phyloP scores from a whole-genome alignment of 1,140 invertebrate species.

The Spodoptera litura region DNA sequence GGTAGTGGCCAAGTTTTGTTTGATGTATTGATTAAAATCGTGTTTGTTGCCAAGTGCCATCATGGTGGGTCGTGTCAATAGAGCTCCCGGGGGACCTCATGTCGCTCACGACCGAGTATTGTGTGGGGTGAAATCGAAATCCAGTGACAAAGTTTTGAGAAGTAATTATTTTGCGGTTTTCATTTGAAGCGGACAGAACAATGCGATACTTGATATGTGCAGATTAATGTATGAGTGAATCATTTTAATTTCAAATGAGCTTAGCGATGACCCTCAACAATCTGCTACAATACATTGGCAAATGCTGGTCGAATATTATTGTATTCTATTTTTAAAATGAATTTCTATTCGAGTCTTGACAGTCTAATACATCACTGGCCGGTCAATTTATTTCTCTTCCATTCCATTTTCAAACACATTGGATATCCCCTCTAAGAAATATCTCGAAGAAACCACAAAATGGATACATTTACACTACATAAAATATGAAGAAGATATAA shows the following conservation, averaged over 20 bases:
- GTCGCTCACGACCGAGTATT: constrained; percentile 28
- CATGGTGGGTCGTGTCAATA: constrained; percentile 68
- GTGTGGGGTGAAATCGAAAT: constrained; percentile 38
- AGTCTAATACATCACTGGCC: no score
- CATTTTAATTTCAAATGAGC: neutral
- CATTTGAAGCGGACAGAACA: constrained; percentile 21
- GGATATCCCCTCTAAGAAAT: neutral
- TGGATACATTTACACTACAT: constrained; percentile 5
- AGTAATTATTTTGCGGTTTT: constrained; percentile 39
- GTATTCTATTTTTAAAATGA: no score
- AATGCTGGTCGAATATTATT: no score
- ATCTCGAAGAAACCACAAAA: constrained; percentile 7
- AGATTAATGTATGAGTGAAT: neutral
- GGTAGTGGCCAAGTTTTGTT: constrained; percentile 80
- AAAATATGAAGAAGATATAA: constrained; percentile 12
- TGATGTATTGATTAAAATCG: constrained; percentile 85
- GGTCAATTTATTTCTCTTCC: no score
- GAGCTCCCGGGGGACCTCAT: constrained; percentile 64
- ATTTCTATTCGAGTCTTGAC: no score
- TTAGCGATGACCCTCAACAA: neutral
- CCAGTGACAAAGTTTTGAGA: constrained; percentile 37
- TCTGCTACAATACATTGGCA: no score
- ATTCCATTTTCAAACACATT: neutral
- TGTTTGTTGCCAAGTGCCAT: constrained; percentile 82
- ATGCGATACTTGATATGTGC: neutral